A percentile compares a stretch with the other conserved stretches of the same genome.
Conservation (phyloP, 2,113 vertebrate species). For the Seriola quinqueradiata region DNA sequence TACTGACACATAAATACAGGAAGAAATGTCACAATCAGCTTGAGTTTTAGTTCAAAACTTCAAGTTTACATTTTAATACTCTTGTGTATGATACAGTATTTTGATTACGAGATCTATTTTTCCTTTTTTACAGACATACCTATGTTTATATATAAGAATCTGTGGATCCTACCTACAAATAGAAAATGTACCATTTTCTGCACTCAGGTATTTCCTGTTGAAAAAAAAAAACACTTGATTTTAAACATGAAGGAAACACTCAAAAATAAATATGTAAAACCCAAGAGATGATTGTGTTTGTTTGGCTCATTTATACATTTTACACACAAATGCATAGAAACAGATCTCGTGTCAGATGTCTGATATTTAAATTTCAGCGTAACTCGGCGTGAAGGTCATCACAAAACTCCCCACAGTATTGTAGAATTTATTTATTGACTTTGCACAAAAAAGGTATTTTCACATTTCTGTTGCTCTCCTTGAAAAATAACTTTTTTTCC, state of each 20-base stretch:
- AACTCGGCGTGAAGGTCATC: slow-evolving; percentile 47
- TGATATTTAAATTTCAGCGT: neutral
- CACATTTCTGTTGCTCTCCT: slow-evolving; percentile 62
- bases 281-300: neutral
- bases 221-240: slow-evolving; percentile 45
- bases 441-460: slow-evolving; percentile 73
- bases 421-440: slow-evolving; percentile 77
- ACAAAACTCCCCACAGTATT: slow-evolving; percentile 65
- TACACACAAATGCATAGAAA: neutral
- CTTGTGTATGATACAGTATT: slow-evolving; percentile 42
- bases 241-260: slow-evolving; percentile 52
- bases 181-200: slow-evolving; percentile 66
- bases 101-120: slow-evolving; percentile 57
- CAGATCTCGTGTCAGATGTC: neutral
- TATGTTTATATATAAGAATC: slow-evolving; percentile 47
- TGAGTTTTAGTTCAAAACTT: slow-evolving; percentile 45
- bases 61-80: slow-evolving; percentile 59
- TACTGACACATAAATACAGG: slow-evolving; percentile 56
- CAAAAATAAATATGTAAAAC: slow-evolving; percentile 70
- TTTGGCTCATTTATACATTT: neutral
- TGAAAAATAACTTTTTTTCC: slow-evolving; percentile 41
- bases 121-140: slow-evolving; percentile 39
- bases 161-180: slow-evolving; percentile 61
- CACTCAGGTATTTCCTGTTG: slow-evolving; percentile 75
- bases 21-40: slow-evolving; percentile 55